Base-by-base conservation (phyloP, 1,140 invertebrate genomes). In the Pinna nobilis region DNA sequence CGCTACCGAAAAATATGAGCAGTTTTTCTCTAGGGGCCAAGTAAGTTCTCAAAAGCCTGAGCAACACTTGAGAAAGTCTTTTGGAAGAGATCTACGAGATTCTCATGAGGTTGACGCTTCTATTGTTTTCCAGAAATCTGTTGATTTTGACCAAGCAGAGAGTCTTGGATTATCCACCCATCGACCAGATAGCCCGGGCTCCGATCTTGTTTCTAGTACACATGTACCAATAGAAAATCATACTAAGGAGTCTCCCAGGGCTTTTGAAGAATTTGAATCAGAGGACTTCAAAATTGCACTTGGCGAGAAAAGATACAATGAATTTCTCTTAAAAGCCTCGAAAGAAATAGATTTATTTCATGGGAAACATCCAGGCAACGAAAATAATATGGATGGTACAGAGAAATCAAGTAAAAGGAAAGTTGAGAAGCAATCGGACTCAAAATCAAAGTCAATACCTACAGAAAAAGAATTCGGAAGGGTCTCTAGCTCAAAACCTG, bases 101-200 rank as follows among this genome's bases (percentile, higher is more conserved):
- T 59, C 55, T n/a, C 3, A 6, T 0, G 55, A 78, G 13, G 73
- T 76, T 20, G 77, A 77, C 37, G 33, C 47, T 13, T n/a, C 57
- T 63, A 44, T 64, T 18, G 59, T 74, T 2, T 81, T 80, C 59
- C 69, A 71, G 47, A 79, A 73, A 66, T 74, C 69, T 44, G 41
- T 72, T 39, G 70, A 79, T 63, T 69, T 70, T 50, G 68, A 64
- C 1, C 50, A 65, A 23, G 25, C 60, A 30, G 67, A 76, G 25
- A 65, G 73, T 15, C 57, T 81, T 11, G 81, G 76, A 50, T 65
- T 81, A 20, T 78, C 78, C 20, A 82, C 82, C 18, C 81, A 84
- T 67, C 66, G 79, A 25, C 73, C 76, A 20, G 77, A 79, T 1
- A 67, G 57, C 37, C 35, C 44, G 2, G 28, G 35, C 11, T 41